Base-by-base conservation (phyloP, 2,113 vertebrate genomes). In the Anhinga anhinga region DNA sequence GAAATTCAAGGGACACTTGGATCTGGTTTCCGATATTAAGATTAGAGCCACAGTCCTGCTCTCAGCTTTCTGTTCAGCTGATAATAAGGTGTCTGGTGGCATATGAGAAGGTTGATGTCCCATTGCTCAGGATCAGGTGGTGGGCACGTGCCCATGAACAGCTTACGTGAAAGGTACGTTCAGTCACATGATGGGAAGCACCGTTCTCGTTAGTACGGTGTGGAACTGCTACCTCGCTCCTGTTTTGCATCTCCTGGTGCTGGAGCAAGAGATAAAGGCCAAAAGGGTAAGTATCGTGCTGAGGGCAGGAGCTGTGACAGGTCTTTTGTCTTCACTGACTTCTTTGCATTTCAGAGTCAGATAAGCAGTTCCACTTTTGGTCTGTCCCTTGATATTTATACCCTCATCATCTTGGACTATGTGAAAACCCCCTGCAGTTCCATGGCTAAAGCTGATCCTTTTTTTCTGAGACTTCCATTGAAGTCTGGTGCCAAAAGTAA, bases 201-300 rank as follows among this genome's bases (percentile, higher is more conserved):
- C 53, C 23, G 0, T 15, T 20, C 52, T 36, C 40, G 0, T 5
- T 14, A 1, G 30, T 29, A 3, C 2, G 0, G 2, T 2, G 25
- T 23, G 38, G 78, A 63, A 27, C 11, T 32, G 4, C 45, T 56
- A 2, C 62, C 49, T 30, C 6, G 11, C 62, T 59, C 44, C 71
- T 36, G 0, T 11, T 70, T 4, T 8, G 5, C 62, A 2, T 19
- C 85, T 76, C n/a, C 73, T 81, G 76, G 27, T 73, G 76, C 71
- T 32, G 71, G 30, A 66, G 83, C 81, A 38, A 42, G 67, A 84
- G 40, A 13, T 27, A 7, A 66, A 81, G 62, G 76, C 38, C 82
- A 17, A n/a, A 32, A 27, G 82, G 23, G 34, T 15, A 6, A 45
- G 50, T 1, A 8, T 79, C 0, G 0, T 70, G 87, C 56, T 72